phyloP scores from a whole-genome alignment of 2,797 vertebrate genomes.

The Sebastes umbrosus region DNA sequence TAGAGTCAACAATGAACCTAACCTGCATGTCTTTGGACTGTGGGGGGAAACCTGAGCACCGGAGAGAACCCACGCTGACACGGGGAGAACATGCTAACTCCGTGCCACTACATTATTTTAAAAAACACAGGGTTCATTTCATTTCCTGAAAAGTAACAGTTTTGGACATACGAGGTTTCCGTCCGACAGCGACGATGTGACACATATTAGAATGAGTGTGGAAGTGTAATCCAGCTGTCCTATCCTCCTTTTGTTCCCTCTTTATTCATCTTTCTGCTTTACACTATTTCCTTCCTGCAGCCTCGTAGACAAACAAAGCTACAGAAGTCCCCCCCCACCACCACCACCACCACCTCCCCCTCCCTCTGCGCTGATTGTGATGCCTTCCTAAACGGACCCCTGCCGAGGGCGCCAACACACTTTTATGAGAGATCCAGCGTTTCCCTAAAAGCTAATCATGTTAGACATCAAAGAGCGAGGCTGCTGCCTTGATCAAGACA shows the following conservation, averaged over 20 bases:
- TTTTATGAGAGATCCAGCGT: conserved; percentile 72
- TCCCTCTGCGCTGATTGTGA: conserved; percentile 59
- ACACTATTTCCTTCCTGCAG: neutral
- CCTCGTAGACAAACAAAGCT: conserved; percentile 35
- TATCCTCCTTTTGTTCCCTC: neutral
- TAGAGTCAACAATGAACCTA: too few species aligned
- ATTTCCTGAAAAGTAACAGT: neutral
- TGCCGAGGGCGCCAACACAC: conserved; percentile 58
- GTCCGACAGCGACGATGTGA: neutral
- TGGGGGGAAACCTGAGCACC: too few species aligned
- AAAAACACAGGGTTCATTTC: neutral
- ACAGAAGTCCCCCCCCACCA: neutral
- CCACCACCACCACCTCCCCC: neutral
- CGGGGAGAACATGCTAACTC: too few species aligned
- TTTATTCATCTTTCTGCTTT: neutral
- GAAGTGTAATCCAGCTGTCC: neutral
- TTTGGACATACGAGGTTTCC: neutral
- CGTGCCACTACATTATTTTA: neutral
- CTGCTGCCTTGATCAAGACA: conserved; percentile 70
- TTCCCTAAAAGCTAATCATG: conserved; percentile 79
- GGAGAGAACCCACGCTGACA: too few species aligned
- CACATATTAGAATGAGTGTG: neutral
- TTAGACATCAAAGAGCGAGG: conserved; percentile 73
- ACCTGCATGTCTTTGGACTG: too few species aligned
- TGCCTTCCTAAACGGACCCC: conserved; percentile 65